Percentiles rank a stretch among this genome's conserved stretches.
These are phyloP conservation scores for Aleadryas rufinucha DNA, from an alignment of 2,113 vertebrate species.

Conservation along the genomic window DNA sequence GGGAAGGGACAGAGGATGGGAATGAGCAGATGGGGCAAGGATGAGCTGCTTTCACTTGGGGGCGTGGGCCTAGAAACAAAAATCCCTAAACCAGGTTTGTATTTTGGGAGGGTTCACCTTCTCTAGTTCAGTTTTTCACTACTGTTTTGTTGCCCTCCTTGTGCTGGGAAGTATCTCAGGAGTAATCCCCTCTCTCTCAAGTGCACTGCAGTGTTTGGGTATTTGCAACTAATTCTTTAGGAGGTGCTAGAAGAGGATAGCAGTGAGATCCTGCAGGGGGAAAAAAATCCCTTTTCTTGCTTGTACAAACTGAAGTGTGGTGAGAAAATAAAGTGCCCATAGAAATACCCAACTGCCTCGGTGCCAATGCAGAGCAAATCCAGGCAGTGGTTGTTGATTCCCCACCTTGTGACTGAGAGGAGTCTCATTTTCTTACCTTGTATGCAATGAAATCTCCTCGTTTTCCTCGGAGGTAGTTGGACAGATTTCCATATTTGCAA, in stretches of 20 bases:
- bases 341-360: background rate
- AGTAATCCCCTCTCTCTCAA: background rate
- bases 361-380: background rate
- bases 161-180: background rate
- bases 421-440: slow-evolving; percentile 77
- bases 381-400: background rate
- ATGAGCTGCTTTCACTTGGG: background rate
- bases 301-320: background rate
- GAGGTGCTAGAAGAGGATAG: background rate
- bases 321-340: background rate
- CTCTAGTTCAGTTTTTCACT: background rate
- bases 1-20: background rate
- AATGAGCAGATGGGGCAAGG: background rate
- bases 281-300: background rate
- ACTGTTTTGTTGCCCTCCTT: background rate
- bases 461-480: slow-evolving; percentile 87
- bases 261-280: background rate
- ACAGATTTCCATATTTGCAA: slow-evolving; percentile 94
- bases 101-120: background rate
- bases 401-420: background rate
- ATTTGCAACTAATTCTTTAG: background rate
- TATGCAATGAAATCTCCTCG: slow-evolving; percentile 88
- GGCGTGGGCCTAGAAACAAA: background rate
- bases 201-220: background rate
- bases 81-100: background rate